Evolutionary conservation across 2,797 vertebrate species (phyloP).

Genomic region (Oryzias dopingdopingensis): DNA sequence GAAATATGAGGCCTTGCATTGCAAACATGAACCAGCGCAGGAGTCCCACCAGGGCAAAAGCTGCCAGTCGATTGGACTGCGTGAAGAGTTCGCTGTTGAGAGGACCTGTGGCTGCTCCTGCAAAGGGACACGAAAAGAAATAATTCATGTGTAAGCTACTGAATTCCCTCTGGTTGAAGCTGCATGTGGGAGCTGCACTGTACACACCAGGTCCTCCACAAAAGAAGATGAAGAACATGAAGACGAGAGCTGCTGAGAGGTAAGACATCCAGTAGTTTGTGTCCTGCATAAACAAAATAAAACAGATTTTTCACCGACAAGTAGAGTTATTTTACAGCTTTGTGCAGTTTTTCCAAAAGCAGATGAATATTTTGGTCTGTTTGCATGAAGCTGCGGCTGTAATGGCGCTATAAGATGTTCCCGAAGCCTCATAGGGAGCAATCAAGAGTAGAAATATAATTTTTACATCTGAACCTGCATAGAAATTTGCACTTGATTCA

Average conservation of each 20-base stretch:
- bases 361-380: too few relatives aligned
- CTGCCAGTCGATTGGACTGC: slow-evolving; percentile 79
- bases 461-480: neutral
- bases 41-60: slow-evolving; percentile 72
- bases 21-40: slow-evolving; percentile 67
- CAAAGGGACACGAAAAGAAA: slow-evolving; percentile 1
- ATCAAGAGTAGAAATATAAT: too few relatives aligned
- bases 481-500: neutral
- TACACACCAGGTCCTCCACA: slow-evolving; percentile 81
- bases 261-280: slow-evolving; percentile 77
- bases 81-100: slow-evolving; percentile 81
- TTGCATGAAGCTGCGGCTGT: too few relatives aligned
- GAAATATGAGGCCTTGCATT: slow-evolving; percentile 76
- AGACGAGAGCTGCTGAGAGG: slow-evolving; percentile 67
- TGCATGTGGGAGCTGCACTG: slow-evolving; percentile 1
- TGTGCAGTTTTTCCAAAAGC: too few relatives aligned
- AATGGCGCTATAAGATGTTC: too few relatives aligned
- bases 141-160: too few relatives aligned
- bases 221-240: slow-evolving; percentile 78
- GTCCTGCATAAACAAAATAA: slow-evolving; percentile 60
- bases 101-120: slow-evolving; percentile 65
- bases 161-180: too few relatives aligned
- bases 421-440: too few relatives aligned
- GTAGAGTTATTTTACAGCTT: too few relatives aligned
- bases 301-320: too few relatives aligned